A percentile compares a stretch with the other conserved stretches of the same genome.
Evolutionary conservation across 2,113 vertebrate species (phyloP).

Genomic region (Acrocephalus arundinaceus): DNA sequence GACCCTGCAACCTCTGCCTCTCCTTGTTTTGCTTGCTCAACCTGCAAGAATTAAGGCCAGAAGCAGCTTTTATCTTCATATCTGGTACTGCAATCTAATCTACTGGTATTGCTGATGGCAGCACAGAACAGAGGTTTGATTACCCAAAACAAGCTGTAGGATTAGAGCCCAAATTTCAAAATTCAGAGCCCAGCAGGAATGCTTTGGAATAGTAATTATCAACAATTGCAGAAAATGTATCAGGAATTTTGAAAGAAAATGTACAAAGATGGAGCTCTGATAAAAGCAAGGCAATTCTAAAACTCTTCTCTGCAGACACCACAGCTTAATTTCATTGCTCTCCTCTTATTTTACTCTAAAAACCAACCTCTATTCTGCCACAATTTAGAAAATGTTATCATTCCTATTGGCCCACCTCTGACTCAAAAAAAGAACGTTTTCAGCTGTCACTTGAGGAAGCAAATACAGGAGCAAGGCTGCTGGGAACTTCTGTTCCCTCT

Average conservation of each 20-base stretch:
- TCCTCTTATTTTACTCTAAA: background rate
- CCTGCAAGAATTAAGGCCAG: background rate
- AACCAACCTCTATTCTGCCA: background rate
- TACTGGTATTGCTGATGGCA: background rate
- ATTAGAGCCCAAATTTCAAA: background rate
- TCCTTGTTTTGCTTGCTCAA: background rate
- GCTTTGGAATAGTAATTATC: background rate
- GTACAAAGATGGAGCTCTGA: background rate
- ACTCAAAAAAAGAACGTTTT: background rate
- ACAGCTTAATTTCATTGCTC: background rate
- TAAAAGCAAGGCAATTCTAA: background rate
- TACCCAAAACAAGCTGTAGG: background rate
- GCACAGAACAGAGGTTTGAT: background rate
- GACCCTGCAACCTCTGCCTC: background rate
- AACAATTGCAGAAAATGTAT: background rate
- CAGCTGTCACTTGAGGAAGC: background rate
- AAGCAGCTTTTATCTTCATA: background rate
- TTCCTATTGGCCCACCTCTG: background rate
- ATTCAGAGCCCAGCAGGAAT: background rate
- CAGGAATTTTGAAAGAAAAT: background rate
- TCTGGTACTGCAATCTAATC: background rate
- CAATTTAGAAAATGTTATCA: background rate
- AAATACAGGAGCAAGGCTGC: background rate
- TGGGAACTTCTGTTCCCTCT: background rate
- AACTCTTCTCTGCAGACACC: background rate